Conservation (phyloP, 2,888 invertebrate species). For the Machimus rusticus region DNA sequence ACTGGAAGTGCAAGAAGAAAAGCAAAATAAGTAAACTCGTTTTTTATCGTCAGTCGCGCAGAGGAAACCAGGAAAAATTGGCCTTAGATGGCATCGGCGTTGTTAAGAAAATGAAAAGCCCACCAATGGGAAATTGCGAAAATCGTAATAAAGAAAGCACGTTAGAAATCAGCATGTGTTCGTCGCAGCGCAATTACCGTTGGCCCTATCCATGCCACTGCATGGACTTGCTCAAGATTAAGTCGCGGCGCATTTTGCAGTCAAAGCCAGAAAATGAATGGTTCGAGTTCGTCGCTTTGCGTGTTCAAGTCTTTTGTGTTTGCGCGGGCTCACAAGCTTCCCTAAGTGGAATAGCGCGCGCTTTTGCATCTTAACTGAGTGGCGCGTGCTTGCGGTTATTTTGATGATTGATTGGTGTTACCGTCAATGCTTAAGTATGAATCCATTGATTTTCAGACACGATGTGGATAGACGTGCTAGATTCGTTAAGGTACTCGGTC, state of each 20-base stretch:
- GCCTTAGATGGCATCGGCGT: background rate
- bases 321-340: background rate
- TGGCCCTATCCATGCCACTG: background rate
- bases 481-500: background rate
- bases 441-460: background rate
- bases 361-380: conserved; percentile 15
- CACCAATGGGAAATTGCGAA: conserved; percentile 17
- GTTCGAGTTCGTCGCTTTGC: conserved; percentile 1
- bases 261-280: background rate
- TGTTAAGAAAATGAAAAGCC: background rate
- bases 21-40: conserved; percentile 39
- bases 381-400: conserved; percentile 45
- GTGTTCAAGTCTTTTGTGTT: conserved; percentile 46
- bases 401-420: conserved; percentile 34
- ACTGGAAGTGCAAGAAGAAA: conserved; percentile 53
- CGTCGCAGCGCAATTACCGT: background rate
- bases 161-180: background rate
- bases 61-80: conserved; percentile 22
- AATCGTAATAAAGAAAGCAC: background rate
- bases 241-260: background rate
- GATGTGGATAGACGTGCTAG: background rate
- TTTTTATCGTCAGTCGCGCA: background rate
- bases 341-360: background rate
- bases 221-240: background rate
- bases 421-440: background rate